Evolutionary conservation across 2,797 vertebrate species (phyloP).

Genomic region (Malacoctenus gilli): DNA sequence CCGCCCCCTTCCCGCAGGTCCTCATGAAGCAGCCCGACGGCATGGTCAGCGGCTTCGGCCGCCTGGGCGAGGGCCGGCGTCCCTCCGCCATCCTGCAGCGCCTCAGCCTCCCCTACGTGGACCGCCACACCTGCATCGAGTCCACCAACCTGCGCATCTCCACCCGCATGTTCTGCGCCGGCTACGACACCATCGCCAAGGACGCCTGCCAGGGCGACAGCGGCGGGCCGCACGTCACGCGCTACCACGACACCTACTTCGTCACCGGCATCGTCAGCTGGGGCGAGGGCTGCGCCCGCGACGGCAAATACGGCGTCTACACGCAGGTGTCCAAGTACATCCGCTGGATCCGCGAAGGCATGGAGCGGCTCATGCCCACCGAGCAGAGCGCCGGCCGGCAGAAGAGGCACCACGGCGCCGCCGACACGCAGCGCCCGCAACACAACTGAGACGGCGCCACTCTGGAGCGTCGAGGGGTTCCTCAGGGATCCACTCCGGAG

Average conservation of each 20-base stretch:
- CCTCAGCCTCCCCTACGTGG: slow-evolving; percentile 86
- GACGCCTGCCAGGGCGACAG: slow-evolving; percentile 96
- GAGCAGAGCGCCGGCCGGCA: neutral
- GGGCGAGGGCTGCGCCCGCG: slow-evolving; percentile 93
- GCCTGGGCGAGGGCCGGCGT: slow-evolving; percentile 79
- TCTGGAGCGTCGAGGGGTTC: too few species aligned
- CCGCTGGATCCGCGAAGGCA: slow-evolving; percentile 81
- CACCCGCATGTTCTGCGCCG: slow-evolving; percentile 93
- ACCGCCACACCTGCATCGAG: slow-evolving; percentile 84
- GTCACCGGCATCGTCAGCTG: slow-evolving; percentile 94
- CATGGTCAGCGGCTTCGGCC: slow-evolving; percentile 91
- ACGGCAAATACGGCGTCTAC: slow-evolving; percentile 92
- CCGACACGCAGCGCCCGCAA: slow-evolving; percentile 41
- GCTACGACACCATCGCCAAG: slow-evolving; percentile 80
- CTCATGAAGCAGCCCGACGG: slow-evolving; percentile 84
- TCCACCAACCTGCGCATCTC: slow-evolving; percentile 85
- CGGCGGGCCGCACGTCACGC: slow-evolving; percentile 92
- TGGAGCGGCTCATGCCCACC: slow-evolving; percentile 40
- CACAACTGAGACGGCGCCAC: too few species aligned
- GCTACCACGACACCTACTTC: slow-evolving; percentile 84
- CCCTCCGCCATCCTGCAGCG: slow-evolving; percentile 82
- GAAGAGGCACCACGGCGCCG: slow-evolving; percentile 24
- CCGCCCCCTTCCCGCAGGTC: slow-evolving; percentile 53
- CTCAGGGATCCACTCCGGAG: too few species aligned
- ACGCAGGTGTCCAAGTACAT: slow-evolving; percentile 90